Percentiles rank a stretch among this genome's conserved stretches.
phyloP scores from a whole-genome alignment of 1,140 invertebrate genomes.

The Drosophila sulfurigaster region DNA sequence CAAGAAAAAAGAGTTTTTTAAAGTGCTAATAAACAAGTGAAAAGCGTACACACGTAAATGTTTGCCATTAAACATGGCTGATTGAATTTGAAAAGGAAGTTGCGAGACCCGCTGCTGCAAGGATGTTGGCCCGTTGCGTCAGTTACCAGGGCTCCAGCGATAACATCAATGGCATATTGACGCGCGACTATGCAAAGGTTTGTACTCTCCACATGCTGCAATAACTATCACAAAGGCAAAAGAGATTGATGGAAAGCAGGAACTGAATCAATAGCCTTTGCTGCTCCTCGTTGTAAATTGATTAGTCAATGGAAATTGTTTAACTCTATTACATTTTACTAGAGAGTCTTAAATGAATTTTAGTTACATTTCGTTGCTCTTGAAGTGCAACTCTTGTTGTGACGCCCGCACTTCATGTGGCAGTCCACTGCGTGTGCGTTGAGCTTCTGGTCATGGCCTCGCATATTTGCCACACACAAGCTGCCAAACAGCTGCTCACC shows the following conservation, averaged over 20 bases:
- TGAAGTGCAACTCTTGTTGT: slow-evolving; percentile 4
- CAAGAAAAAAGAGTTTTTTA: too few species aligned
- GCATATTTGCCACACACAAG: slow-evolving; percentile 36
- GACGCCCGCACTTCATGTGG: background rate
- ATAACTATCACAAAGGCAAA: slow-evolving; percentile 1
- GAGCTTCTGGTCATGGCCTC: background rate
- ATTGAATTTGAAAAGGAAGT: slow-evolving; percentile 6
- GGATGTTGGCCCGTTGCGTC: slow-evolving; percentile 82
- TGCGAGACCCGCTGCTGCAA: slow-evolving; percentile 10
- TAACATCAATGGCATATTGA: slow-evolving; percentile 78
- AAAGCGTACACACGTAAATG: background rate
- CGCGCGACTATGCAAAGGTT: slow-evolving; percentile 81
- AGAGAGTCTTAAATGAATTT: slow-evolving; percentile 55
- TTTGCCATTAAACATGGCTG: background rate
- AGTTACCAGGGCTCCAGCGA: slow-evolving; percentile 83
- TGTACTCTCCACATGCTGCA: slow-evolving; percentile 32
- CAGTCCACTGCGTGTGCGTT: background rate
- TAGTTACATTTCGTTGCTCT: slow-evolving; percentile 41
- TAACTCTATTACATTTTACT: slow-evolving; percentile 40
- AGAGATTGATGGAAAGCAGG: background rate
- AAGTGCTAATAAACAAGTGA: background rate
- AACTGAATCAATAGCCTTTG: slow-evolving; percentile 28
- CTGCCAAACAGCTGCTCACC: slow-evolving; percentile 17
- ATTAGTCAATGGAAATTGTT: slow-evolving; percentile 55
- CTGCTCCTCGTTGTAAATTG: slow-evolving; percentile 48